Evolutionary conservation across 2,888 invertebrate species (phyloP), one percentile per base, ranked within the genome.

Genomic region (Drosophila ustulata): DNA sequence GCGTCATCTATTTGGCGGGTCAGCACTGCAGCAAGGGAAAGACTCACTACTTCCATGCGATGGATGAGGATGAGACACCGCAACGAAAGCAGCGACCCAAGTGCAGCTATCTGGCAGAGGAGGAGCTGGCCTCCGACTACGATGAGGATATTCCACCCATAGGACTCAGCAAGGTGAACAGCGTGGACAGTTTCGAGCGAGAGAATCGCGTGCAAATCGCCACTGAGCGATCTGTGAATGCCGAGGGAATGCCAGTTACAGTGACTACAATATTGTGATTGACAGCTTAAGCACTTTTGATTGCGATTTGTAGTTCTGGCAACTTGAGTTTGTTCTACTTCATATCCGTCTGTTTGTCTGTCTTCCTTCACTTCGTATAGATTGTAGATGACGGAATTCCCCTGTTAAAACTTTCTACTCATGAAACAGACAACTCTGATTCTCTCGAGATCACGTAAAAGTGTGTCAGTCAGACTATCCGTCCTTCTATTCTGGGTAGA

Each of bases 201-300:
- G 39, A 79, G 23, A 85, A 90, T 4, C 90, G 91, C 67, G 89
- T 91, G 52, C 90, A 90, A 67, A 89, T 58, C 3, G 77, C 65
- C 23, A 73, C 91, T 26, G 92, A 92, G 70, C 89, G 88, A 56
- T 90, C 88, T 63, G 67, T 91, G 13, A 91, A 89, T 70, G 89
- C 91, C 58, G 91, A 91, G 65, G 92, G 92, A 66, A 84, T 88
- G 66, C 88, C 90, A 59, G 88, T 91, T 56, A 91, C 92, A 45
- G 90, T 91, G 65, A 92, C 92, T 52, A 92, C 92, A 66, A 92
- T 92, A 83, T 90, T 92, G 92, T 92, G 92, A 92, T 92, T 78
- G 63, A 45, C 61, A 41, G 18, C 3, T 37, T 37, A 37, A 37
- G 37, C n/a, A 3, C n/a, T n/a, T 4, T 2, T 37, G 4, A 5